A percentile compares a stretch with the other conserved stretches of the same genome.
Evolutionary conservation across 1,140 invertebrate genomes (phyloP).

Genomic region (Drosophila gunungcola): DNA sequence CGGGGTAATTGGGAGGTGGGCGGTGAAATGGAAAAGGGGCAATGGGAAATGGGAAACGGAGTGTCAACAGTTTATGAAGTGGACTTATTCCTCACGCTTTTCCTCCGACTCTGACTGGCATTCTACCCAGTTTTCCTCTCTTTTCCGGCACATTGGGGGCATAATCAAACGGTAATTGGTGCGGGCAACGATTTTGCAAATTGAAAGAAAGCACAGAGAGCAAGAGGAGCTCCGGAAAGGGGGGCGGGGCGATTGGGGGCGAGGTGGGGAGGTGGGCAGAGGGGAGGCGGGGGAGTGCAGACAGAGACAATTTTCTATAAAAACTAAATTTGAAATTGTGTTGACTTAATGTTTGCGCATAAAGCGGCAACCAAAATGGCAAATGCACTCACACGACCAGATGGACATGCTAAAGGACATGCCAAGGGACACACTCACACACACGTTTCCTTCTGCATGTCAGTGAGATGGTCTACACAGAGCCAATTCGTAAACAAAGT

Average conservation of each 20-base stretch:
- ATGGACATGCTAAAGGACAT: conserved; percentile 55
- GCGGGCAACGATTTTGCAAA: conserved; percentile 78
- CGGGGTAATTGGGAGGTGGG: conserved; percentile 4
- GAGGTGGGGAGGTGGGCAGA: too few relatives aligned
- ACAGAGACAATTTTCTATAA: conserved; percentile 76
- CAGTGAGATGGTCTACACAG: background rate
- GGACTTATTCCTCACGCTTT: conserved; percentile 14
- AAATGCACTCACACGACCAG: conserved; percentile 72
- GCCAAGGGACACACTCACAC: conserved; percentile 40
- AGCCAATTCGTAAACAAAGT: background rate
- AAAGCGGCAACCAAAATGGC: conserved; percentile 72
- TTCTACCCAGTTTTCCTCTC: conserved; percentile 12
- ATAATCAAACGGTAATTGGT: conserved; percentile 79
- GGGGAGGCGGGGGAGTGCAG: conserved; percentile 2
- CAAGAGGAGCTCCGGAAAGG: background rate
- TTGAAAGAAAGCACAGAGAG: conserved; percentile 66
- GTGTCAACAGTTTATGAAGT: conserved; percentile 78
- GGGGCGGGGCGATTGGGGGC: background rate
- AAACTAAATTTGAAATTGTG: conserved; percentile 81
- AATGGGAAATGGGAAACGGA: conserved; percentile 44
- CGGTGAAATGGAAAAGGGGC: conserved; percentile 1
- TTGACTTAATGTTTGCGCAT: conserved; percentile 80
- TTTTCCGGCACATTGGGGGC: conserved; percentile 44
- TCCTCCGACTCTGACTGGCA: conserved; percentile 6
- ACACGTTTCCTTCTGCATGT: background rate